Evolutionary conservation across 2,888 invertebrate genomes (phyloP).

Genomic region (Apomyelois bistriatella): DNA sequence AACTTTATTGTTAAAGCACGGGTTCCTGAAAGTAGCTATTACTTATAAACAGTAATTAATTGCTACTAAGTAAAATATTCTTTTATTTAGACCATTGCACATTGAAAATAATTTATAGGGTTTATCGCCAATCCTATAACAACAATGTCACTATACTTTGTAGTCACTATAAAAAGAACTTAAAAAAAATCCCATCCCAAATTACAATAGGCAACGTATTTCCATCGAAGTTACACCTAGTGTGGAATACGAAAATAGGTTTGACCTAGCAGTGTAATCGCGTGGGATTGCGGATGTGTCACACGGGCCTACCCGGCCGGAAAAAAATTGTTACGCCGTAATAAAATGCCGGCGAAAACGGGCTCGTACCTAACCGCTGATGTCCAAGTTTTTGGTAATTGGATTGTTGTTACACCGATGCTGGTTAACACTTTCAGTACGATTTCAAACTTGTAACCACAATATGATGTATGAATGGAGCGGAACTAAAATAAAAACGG

Average conservation of each 20-base stretch:
- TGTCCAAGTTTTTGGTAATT: not conserved
- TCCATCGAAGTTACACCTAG: slow-evolving; percentile 39
- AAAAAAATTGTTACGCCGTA: slow-evolving; percentile 44
- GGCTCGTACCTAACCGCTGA: not conserved
- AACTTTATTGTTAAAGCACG: too few species aligned
- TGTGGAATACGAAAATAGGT: slow-evolving; percentile 57
- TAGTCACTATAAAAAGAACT: not conserved
- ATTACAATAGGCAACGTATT: slow-evolving; percentile 30
- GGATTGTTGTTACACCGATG: too few species aligned
- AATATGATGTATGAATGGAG: too few species aligned
- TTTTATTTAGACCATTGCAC: too few species aligned
- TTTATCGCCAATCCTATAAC: not conserved
- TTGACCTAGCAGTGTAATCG: slow-evolving; percentile 54
- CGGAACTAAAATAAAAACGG: too few species aligned
- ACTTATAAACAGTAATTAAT: too few species aligned
- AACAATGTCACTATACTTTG: too few species aligned
- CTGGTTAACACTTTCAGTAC: too few species aligned
- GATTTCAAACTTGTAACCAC: too few species aligned
- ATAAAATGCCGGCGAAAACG: slow-evolving; percentile 27
- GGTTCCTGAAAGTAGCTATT: too few species aligned
- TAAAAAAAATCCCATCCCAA: slow-evolving; percentile 9
- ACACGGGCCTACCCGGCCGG: slow-evolving; percentile 57
- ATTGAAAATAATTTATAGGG: not conserved
- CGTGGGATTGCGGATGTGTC: slow-evolving; percentile 61
- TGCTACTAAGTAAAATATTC: too few species aligned